phyloP scores from a whole-genome alignment of 92 coral and sea anemone genomes.

The Epizoanthus illoricatus region DNA sequence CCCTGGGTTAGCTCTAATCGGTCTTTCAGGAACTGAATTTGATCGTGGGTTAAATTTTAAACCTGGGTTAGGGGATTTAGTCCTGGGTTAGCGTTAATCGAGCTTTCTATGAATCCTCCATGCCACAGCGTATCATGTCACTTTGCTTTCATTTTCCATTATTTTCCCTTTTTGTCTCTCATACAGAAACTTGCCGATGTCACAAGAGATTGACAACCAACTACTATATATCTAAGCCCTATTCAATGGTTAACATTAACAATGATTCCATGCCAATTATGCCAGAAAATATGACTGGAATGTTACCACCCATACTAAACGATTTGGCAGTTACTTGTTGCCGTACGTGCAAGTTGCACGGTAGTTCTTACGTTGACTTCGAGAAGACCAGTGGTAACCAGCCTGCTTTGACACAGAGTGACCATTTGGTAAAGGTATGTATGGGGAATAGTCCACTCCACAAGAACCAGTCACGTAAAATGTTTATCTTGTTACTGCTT shows the following conservation, averaged over 20 bases:
- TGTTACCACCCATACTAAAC: slow-evolving; percentile 68
- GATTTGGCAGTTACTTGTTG: slow-evolving; percentile 66
- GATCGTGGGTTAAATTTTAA: too few relatives aligned
- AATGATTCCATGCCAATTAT: background rate
- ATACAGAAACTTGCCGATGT: slow-evolving; percentile 75
- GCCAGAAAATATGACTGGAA: slow-evolving; percentile 65
- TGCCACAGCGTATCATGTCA: too few relatives aligned
- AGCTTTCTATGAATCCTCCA: too few relatives aligned
- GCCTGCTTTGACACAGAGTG: slow-evolving; percentile 40
- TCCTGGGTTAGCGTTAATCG: too few relatives aligned
- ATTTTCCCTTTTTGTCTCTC: background rate
- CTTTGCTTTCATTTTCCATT: background rate
- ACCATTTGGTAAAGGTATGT: slow-evolving; percentile 7
- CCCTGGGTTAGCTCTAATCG: too few relatives aligned
- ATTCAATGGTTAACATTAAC: slow-evolving; percentile 32
- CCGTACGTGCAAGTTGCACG: slow-evolving; percentile 67
- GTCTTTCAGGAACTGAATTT: too few relatives aligned
- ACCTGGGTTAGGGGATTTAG: too few relatives aligned
- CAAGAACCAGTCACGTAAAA: too few relatives aligned
- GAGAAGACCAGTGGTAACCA: slow-evolving; percentile 55
- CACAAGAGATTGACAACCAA: slow-evolving; percentile 66
- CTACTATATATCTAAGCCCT: slow-evolving; percentile 71
- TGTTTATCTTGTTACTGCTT: too few relatives aligned
- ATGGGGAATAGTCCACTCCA: too few relatives aligned
- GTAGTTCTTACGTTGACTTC: slow-evolving; percentile 69